Evolutionary conservation across 2,888 invertebrate species (phyloP), one percentile per base, ranked within the genome.

Genomic region (Athalia circularis): DNA sequence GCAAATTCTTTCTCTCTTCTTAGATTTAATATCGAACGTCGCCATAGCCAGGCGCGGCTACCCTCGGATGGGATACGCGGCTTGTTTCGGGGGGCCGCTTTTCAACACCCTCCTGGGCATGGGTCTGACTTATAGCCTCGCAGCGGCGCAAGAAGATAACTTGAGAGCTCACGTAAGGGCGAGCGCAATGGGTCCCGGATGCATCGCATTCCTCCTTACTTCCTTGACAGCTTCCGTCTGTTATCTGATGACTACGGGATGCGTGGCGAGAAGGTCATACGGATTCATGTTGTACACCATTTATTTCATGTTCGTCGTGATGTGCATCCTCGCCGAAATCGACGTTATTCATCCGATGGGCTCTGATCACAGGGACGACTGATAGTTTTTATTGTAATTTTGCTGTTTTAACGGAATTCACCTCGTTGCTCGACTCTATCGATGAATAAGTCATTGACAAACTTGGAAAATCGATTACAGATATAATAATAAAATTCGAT

Each of bases 11-110:
- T 54, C 5, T 43, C 43, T 81, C 65, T 68, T 84, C 85, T 47
- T 86, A 93, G 94, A 94, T 90, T 87, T 93, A 77, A 92, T 95
- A 80, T 91, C 94, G 1, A 93, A 94, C 86, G 86, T 92, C 0
- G 88, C 93, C 5, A 91, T 95, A 83, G 94, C 94, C 0, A 89
- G 90, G 75, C 92, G 92, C 83, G 94, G 94, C 2, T 93, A 92
- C 85, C 92, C 94, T 0, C 90, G 92, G 79, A 94, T 94, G 93
- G 94, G 93, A 0, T 92, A 93, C 84, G 92, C 94, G 0, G 94
- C 94, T 0, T 94, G 94, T 79, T 93, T 93, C 86, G 95, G 94
- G 15, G 94, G 94, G 5, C 94, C 94, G 1, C 89, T 95, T 78
- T 93, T 95, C 85, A 94, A 92, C 83, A 88, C 90, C 3, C 86